These are phyloP conservation scores for Euproctis similis DNA, from an alignment of 2,888 invertebrate species.

Conservation along the genomic window DNA sequence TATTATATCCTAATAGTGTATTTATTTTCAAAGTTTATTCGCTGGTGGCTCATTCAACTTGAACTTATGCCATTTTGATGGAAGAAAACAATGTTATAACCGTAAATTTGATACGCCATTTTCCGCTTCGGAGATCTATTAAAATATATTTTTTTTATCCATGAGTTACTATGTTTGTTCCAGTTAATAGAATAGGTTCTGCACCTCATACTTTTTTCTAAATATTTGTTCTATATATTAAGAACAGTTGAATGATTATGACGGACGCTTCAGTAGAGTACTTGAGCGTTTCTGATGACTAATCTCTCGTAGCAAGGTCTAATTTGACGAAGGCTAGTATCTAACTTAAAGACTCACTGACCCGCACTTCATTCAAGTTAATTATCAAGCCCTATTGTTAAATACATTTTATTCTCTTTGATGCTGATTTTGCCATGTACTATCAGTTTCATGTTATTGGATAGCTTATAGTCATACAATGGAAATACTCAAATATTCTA, in stretches of 20 bases:
- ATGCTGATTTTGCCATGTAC: too few relatives aligned
- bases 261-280: too few relatives aligned
- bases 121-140: slow-evolving; percentile 57
- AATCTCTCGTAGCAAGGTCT: slow-evolving; percentile 41
- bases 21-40: slow-evolving; percentile 3
- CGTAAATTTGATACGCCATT: slow-evolving; percentile 64
- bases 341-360: slow-evolving; percentile 21
- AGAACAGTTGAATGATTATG: neutral
- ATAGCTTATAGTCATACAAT: too few relatives aligned
- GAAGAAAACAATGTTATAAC: slow-evolving; percentile 28
- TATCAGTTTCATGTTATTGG: too few relatives aligned
- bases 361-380: slow-evolving; percentile 25
- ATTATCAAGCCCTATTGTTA: slow-evolving; percentile 19
- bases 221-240: too few relatives aligned
- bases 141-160: slow-evolving; percentile 49
- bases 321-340: slow-evolving; percentile 24
- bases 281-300: slow-evolving; percentile 50
- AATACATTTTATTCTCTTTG: too few relatives aligned
- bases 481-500: too few relatives aligned
- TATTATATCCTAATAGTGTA: slow-evolving; percentile 8
- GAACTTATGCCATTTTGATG: too few relatives aligned
- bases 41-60: too few relatives aligned
- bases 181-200: too few relatives aligned
- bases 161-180: too few relatives aligned
- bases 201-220: too few relatives aligned